Evolutionary conservation across 2,113 vertebrate species (phyloP).

Genomic region (Coptodon bakossiorum): DNA sequence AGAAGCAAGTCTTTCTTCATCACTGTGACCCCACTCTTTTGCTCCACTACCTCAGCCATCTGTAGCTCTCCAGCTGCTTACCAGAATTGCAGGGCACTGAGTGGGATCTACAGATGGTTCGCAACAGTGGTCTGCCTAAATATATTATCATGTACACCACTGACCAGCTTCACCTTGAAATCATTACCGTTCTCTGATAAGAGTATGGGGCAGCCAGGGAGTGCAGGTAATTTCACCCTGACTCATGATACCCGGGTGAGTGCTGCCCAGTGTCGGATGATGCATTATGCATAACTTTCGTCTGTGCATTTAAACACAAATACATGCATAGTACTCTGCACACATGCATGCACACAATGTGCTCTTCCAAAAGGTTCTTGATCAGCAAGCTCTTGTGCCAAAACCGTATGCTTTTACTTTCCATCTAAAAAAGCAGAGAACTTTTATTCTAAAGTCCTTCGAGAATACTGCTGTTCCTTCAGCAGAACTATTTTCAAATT

Average conservation of each 20-base stretch:
- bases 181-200: constrained; percentile 34
- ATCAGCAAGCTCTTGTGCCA: background rate
- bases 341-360: background rate
- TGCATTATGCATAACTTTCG: constrained; percentile 51
- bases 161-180: constrained; percentile 70
- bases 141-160: constrained; percentile 68
- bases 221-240: constrained; percentile 49
- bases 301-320: constrained; percentile 5
- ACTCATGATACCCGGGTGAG: constrained; percentile 36
- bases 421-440: constrained; percentile 10
- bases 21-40: constrained; percentile 15
- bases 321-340: background rate
- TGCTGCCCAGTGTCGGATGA: constrained; percentile 12
- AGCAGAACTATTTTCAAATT: constrained; percentile 18
- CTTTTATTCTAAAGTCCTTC: constrained; percentile 24
- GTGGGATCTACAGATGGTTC: constrained; percentile 64
- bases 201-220: constrained; percentile 22
- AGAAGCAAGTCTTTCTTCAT: background rate
- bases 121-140: constrained; percentile 72
- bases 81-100: constrained; percentile 58
- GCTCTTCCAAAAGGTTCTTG: constrained; percentile 19
- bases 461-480: constrained; percentile 31
- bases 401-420: constrained; percentile 6
- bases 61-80: constrained; percentile 75
- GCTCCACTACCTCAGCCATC: constrained; percentile 57